A percentile compares a stretch with the other conserved stretches of the same genome.
phyloP scores from a whole-genome alignment of 1,140 invertebrate genomes.

The Pseudomyrmex pallidus region DNA sequence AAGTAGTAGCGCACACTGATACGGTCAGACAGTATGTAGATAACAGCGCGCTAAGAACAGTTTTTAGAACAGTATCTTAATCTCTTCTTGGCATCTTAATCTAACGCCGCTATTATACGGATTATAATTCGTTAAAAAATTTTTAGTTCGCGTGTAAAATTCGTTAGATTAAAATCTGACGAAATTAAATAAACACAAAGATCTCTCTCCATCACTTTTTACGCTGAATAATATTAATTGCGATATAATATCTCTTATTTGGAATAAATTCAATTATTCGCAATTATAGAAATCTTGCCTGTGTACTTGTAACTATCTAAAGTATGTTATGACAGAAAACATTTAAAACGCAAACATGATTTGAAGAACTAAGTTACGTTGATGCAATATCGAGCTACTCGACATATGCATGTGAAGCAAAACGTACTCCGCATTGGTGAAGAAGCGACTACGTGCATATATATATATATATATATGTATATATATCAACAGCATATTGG shows the following conservation, averaged over 20 bases:
- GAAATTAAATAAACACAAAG: no score
- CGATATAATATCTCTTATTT: constrained; percentile 4
- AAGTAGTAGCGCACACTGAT: constrained; percentile 44
- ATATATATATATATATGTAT: constrained; percentile 40
- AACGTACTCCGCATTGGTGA: constrained; percentile 1
- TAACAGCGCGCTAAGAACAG: not conserved
- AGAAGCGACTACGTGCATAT: constrained; percentile 32
- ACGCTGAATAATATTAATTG: not conserved
- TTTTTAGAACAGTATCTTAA: no score
- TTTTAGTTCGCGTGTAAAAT: no score
- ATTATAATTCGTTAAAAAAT: no score
- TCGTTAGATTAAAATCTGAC: not conserved
- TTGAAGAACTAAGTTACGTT: constrained; percentile 6
- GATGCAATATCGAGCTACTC: no score
- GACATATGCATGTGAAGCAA: not conserved
- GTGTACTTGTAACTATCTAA: not conserved
- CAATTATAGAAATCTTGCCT: not conserved
- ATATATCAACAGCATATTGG: constrained; percentile 43
- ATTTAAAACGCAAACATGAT: constrained; percentile 5
- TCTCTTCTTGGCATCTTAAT: constrained; percentile 13
- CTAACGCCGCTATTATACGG: not conserved
- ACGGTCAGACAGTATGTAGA: constrained; percentile 41
- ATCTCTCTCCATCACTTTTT: not conserved
- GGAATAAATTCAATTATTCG: not conserved
- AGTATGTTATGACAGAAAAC: not conserved